phyloP scores from a whole-genome alignment of 2,888 invertebrate species.

The Chrysomela aeneicollis region DNA sequence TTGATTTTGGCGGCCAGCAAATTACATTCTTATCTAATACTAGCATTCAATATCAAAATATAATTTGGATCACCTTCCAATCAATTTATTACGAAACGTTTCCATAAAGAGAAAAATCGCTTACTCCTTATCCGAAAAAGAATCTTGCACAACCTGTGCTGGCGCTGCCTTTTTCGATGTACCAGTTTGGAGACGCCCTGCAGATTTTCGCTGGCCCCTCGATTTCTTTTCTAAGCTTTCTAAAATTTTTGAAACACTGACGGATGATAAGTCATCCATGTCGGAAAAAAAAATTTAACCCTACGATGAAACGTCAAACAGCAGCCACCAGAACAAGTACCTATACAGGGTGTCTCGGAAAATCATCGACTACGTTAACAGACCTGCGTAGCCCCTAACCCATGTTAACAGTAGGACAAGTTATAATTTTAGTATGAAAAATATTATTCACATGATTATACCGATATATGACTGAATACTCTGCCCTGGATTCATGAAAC shows the following conservation, averaged over 20 bases:
- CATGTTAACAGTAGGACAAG: too few species aligned
- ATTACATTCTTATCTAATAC: too few species aligned
- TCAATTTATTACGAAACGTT: background rate
- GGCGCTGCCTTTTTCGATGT: slow-evolving; percentile 24
- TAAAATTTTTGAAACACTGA: slow-evolving; percentile 47
- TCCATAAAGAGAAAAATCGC: slow-evolving; percentile 5
- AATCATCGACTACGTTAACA: too few species aligned
- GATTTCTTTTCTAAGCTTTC: slow-evolving; percentile 45
- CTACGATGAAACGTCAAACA: background rate
- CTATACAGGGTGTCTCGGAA: background rate
- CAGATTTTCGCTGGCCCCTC: slow-evolving; percentile 23
- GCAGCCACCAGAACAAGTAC: background rate
- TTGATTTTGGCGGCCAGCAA: too few species aligned
- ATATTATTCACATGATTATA: too few species aligned
- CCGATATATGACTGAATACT: too few species aligned
- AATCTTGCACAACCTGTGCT: slow-evolving; percentile 16
- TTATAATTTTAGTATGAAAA: too few species aligned
- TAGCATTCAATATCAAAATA: background rate
- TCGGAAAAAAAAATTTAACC: slow-evolving; percentile 24
- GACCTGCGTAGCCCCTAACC: too few species aligned
- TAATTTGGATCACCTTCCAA: background rate
- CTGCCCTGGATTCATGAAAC: too few species aligned
- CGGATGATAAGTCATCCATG: slow-evolving; percentile 36
- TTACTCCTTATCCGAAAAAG: slow-evolving; percentile 20
- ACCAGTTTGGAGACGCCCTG: slow-evolving; percentile 2